A percentile compares a stretch with the other conserved stretches of the same genome.
Conservation (phyloP, 2,888 invertebrate species). For the Acrocyrtus sp. region DNA sequence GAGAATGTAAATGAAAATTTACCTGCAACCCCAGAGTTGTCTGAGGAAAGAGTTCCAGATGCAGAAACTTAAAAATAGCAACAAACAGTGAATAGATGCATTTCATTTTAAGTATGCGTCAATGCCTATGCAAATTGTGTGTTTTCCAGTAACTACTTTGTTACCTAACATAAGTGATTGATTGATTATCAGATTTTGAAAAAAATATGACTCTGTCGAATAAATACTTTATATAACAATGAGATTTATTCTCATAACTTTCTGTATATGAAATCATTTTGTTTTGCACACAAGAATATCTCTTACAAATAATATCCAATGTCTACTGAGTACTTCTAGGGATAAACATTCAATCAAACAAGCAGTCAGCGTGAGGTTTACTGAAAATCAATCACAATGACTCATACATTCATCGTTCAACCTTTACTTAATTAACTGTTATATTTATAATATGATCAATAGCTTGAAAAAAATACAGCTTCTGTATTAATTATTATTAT, state of each 20-base stretch:
- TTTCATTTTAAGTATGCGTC: no score
- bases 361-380: slow-evolving; percentile 45
- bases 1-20: background rate
- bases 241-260: slow-evolving; percentile 47
- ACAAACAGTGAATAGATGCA: no score
- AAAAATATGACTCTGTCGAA: no score
- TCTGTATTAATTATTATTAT: no score
- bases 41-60: no score
- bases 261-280: slow-evolving; percentile 47
- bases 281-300: slow-evolving; percentile 44
- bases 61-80: no score
- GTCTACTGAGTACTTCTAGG: slow-evolving; percentile 41
- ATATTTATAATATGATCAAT: slow-evolving; percentile 24
- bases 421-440: slow-evolving; percentile 18
- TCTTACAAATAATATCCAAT: slow-evolving; percentile 39
- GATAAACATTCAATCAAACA: slow-evolving; percentile 43
- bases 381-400: slow-evolving; percentile 41
- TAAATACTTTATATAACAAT: slow-evolving; percentile 45
- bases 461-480: slow-evolving; percentile 46
- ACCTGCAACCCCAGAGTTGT: no score
- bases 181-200: no score
- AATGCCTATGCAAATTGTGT: no score
- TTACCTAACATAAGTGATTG: no score
- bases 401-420: no score
- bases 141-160: no score